phyloP scores from a whole-genome alignment of 2,888 invertebrate genomes.

The Spisula solida region DNA sequence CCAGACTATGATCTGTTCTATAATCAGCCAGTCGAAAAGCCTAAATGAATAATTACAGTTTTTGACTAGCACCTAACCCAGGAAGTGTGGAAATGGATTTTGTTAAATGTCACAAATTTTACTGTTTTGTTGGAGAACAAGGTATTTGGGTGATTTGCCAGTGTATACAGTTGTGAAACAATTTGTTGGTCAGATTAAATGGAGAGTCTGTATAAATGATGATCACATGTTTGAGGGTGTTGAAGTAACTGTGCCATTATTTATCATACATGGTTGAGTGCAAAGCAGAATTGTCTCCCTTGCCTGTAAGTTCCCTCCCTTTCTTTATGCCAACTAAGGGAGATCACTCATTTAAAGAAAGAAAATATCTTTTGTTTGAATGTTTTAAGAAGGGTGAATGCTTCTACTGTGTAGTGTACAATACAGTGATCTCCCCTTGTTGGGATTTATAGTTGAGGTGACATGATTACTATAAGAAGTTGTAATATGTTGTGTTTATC shows the following conservation, averaged over 20 bases:
- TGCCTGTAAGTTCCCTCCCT: background rate
- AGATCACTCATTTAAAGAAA: too few relatives aligned
- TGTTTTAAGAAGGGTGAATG: background rate
- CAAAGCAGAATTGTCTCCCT: background rate
- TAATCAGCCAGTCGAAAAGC: too few relatives aligned
- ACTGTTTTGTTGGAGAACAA: background rate
- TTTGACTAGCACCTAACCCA: too few relatives aligned
- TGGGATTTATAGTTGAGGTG: background rate
- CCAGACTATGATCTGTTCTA: too few relatives aligned
- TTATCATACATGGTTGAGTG: background rate
- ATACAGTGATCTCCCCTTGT: too few relatives aligned
- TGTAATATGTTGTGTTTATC: background rate
- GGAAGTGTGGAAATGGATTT: slow-evolving; percentile 2
- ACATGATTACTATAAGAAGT: background rate
- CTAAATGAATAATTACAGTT: too few relatives aligned
- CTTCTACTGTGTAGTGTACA: too few relatives aligned
- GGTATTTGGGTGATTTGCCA: background rate
- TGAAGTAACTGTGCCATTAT: slow-evolving; percentile 6
- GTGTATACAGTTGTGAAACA: slow-evolving; percentile 6
- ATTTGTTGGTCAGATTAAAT: background rate
- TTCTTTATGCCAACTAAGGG: too few relatives aligned
- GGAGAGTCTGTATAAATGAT: background rate
- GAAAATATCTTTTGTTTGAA: background rate
- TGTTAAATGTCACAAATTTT: slow-evolving; percentile 7
- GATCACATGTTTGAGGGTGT: background rate